These are phyloP conservation scores for Sebastes ruberrimus DNA, from an alignment of 2,797 vertebrate species.

Conservation along the genomic window DNA sequence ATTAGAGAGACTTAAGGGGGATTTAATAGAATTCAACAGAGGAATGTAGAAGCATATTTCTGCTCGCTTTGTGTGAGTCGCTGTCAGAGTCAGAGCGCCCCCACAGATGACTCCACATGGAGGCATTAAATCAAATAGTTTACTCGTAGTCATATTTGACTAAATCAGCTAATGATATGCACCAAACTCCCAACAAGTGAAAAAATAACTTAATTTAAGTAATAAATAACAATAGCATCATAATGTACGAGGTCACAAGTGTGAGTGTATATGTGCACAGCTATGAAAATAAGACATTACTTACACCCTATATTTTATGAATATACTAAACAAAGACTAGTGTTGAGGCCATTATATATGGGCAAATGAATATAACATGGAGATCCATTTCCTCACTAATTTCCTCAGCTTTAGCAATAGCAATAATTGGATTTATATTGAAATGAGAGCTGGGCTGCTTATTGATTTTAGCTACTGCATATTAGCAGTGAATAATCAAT, in stretches of 20 bases:
- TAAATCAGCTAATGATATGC: neutral
- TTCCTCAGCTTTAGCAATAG: constrained; percentile 66
- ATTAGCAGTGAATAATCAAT: constrained; percentile 87
- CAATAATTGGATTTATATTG: constrained; percentile 83
- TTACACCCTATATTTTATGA: neutral
- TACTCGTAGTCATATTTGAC: constrained; percentile 6
- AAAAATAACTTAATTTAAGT: neutral
- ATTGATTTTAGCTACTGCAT: constrained; percentile 81
- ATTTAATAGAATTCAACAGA: constrained; percentile 76
- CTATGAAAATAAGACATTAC: neutral
- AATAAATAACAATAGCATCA: neutral
- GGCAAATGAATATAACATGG: constrained; percentile 52
- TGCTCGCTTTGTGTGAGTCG: constrained; percentile 6
- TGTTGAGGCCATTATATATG: constrained; percentile 41
- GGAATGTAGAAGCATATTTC: constrained; percentile 64
- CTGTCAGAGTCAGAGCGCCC: constrained; percentile 17
- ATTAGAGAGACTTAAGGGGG: constrained; percentile 85
- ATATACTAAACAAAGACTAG: constrained; percentile 16
- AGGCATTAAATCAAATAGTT: constrained; percentile 35
- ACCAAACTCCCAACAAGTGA: neutral
- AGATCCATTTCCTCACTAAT: constrained; percentile 63
- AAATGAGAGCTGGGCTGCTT: constrained; percentile 74
- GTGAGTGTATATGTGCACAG: neutral
- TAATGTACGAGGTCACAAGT: neutral
- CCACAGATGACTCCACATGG: constrained; percentile 1